Base-by-base conservation (phyloP, 2,888 invertebrate genomes). In the Tachystola acroxantha region DNA sequence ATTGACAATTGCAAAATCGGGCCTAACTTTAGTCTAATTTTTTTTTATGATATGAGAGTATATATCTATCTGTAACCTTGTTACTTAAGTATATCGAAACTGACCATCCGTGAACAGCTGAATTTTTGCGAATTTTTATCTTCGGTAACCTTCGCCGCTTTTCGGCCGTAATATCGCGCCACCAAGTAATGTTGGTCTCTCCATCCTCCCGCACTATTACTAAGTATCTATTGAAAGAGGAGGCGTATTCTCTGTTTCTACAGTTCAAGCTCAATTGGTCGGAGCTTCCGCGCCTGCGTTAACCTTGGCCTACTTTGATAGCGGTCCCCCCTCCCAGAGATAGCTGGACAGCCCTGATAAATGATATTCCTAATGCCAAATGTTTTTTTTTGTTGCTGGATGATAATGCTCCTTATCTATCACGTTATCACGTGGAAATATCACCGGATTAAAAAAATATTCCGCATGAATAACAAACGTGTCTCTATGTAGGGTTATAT, bases 221-320 rank as follows among this genome's bases (percentile, higher is more conserved):
- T 11, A 2, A 11, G 11, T 11, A 2, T 11, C 1, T 5, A 7
- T 9, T 2, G 12, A 22, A 16, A 4, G 7, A 7, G 4, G 32
- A 24, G 20, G 22, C 11, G 13, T 3, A 2, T 12, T 6, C 11
- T 32, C 7, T 9, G 6, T 5, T 11, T 32, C 9, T 20, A n/a
- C 59, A 59, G 77, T 64, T 64, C 75, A 60, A 43, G 52, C 46
- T 54, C 50, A 27, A 45, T 45, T 67, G 71, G 77, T 46, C 12
- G 10, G n/a, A n/a, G n/a, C n/a, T n/a, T n/a, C 7, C 27, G 6
- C 10, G 27, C 11, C 27, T 30, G 16, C 10, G 3, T 10, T 50
- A 68, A 69, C 82, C 82, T 82, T 82, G 82, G 75, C 80, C 80
- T 53, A 80, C 53, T 70, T 78, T 62, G 76, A 76, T 79, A 73